Evolutionary conservation across 2,888 invertebrate species (phyloP), one percentile per base, ranked within the genome.

Genomic region (Conistra vaccinii): DNA sequence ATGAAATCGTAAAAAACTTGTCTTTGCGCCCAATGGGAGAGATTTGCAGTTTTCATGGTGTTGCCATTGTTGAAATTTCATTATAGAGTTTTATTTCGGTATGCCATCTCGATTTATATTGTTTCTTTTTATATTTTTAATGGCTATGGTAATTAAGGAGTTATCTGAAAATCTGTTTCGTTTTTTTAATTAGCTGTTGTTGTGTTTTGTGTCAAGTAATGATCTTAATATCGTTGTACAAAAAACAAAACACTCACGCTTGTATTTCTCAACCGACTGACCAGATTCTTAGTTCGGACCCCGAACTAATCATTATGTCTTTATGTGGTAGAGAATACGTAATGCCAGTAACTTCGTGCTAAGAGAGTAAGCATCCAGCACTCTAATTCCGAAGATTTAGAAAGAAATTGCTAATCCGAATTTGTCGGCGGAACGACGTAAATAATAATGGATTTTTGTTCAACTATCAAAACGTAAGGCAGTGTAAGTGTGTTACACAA

Each of bases 1-100:
- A 95, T 95, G 94, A 94, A 95, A 95, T 94, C 96, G 94, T 96
- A 96, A 96, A 95, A 95, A 96, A 95, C 95, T 96, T 96, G 94
- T 95, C 95, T 93, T 92, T 92, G 85, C 87, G 83, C 87, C 85
- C 85, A 82, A 88, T 83, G 87, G 87, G 78, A 84, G 89, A 90
- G 91, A 90, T 90, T 91, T 88, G 85, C 92, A 92, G 92, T 94
- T 95, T 94, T 94, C 94, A 95, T 94, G 94, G 92, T 87, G 89
- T 81, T 91, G 87, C 92, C 95, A 94, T 96, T 96, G 95, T 95
- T 92, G 91, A 90, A 92, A 92, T 94, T 94, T 94, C 93, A 94
- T 94, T 94, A 92, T 90, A 88, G 88, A 82, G 83, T 89, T 93
- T 92, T 91, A 89, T 87, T 80, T 78, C 80, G 71, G 77, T 81